Evolutionary conservation across 1,140 invertebrate genomes (phyloP), one percentile per base, ranked within the genome.

Genomic region (Mycetomoellerius zeteki): DNA sequence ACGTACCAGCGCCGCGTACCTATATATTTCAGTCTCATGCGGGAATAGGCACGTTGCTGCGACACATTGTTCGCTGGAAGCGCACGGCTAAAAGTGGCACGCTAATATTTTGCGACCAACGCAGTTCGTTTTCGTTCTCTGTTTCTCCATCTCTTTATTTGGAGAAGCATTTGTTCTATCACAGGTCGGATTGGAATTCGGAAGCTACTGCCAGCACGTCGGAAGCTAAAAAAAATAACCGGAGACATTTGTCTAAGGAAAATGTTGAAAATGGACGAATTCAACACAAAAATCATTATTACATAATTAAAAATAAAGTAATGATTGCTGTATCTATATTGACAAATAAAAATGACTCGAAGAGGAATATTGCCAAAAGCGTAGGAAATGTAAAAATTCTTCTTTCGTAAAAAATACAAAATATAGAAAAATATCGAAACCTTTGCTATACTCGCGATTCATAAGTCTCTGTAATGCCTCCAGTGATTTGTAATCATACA

Each of bases 91-190:
- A 86, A 89, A 84, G 88, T 87, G 56, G 33, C 86, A 82, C 60
- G 89, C 89, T 88, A 91, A 93, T 93, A 93, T 92, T 93, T 89
- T 90, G 88, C 86, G 58, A 73, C 78, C 30, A 86, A 67, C 86
- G 84, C 43, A 76, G 37, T 50, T 60, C 52, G 27, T 27, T 52
- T 47, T 4, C 56, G 64, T 75, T 89, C 88, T 33, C 81, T 88
- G 77, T 56, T 69, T 69, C 77, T 86, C 80, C 72, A 37, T 16
- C 47, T 71, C 27, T 87, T 89, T 89, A 80, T 89, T 72, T 37
- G 64, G 10, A 0, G 24, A 67, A 21, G 16, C 30, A 37, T 67
- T 80, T 33, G 67, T 21, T 65, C 50, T 19, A 16, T 27, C 21
- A 16, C n/a, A 21, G 1, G 6, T 14, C 7, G 56, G 19, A 19